Evolutionary conservation across 2,113 vertebrate genomes (phyloP).

Genomic region (Cryptomyrus ogoouensis): DNA sequence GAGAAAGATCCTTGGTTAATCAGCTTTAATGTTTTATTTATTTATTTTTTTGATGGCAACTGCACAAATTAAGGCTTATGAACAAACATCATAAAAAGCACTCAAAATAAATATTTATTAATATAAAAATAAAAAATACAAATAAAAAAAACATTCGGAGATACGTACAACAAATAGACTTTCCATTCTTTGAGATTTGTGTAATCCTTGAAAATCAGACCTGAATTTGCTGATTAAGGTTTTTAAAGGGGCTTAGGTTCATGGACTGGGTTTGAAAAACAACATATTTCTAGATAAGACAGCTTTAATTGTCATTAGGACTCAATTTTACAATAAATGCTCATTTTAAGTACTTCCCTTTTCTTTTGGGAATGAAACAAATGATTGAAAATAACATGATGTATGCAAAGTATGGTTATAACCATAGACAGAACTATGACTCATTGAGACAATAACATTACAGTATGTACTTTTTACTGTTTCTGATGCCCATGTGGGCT

Average conservation of each 20-base stretch:
- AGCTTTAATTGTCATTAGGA: not conserved
- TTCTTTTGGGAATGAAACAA: not conserved
- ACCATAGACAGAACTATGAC: constrained; percentile 3
- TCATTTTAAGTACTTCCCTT: not conserved
- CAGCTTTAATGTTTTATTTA: constrained; percentile 29
- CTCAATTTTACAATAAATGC: not conserved
- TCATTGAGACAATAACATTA: constrained; percentile 3
- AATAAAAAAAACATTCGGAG: constrained; percentile 60
- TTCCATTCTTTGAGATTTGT: constrained; percentile 27
- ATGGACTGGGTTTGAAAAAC: not conserved
- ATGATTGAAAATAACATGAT: not conserved
- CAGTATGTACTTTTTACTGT: not conserved
- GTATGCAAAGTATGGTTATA: not conserved
- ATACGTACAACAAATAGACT: constrained; percentile 48
- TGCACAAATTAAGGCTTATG: constrained; percentile 72
- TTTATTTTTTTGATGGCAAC: constrained; percentile 71
- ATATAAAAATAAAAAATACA: constrained; percentile 63
- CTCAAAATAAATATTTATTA: constrained; percentile 68
- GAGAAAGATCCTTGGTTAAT: not conserved
- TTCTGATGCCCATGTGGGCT: not conserved
- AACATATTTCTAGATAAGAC: not conserved
- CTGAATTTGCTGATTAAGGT: constrained; percentile 10
- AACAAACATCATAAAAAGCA: constrained; percentile 74
- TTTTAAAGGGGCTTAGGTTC: not conserved
- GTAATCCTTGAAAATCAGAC: constrained; percentile 34